Evolutionary conservation across 64 coral and sea anemone species (phyloP).

Genomic region (Stichodactyla mertensii): DNA sequence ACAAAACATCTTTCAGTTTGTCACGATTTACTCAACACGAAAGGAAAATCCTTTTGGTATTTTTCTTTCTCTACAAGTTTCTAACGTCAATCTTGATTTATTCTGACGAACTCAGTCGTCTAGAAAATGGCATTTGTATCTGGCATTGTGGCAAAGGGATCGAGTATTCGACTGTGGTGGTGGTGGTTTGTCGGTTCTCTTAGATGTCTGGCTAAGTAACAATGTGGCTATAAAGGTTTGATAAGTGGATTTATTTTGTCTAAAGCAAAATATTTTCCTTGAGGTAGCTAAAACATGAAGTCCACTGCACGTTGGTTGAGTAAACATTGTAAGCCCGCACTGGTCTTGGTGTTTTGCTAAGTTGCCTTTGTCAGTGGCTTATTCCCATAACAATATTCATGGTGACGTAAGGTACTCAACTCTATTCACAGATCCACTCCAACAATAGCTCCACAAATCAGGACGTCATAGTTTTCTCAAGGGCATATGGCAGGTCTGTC

Average conservation of each 20-base stretch:
- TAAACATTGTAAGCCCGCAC: neutral
- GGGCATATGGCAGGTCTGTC: too few species aligned
- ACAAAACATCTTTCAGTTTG: neutral
- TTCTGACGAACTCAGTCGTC: neutral
- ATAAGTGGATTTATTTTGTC: constrained; percentile 24
- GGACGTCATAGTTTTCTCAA: too few species aligned
- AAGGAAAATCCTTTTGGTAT: neutral
- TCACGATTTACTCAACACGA: neutral
- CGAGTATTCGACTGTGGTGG: too few species aligned
- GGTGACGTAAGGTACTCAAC: too few species aligned
- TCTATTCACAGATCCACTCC: too few species aligned
- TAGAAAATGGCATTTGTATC: too few species aligned
- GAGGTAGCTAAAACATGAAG: neutral
- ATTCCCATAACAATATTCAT: neutral
- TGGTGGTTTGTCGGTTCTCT: neutral
- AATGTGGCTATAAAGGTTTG: neutral
- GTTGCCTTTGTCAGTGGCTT: neutral
- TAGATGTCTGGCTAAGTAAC: neutral
- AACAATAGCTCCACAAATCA: too few species aligned
- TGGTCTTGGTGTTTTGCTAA: neutral
- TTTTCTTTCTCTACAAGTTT: neutral
- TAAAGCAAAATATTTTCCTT: constrained; percentile 8
- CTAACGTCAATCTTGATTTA: neutral
- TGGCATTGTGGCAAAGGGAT: too few species aligned
- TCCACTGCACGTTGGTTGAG: neutral